Evolutionary conservation across 2,113 vertebrate species (phyloP).

Genomic region (Protobothrops mucrosquamatus): DNA sequence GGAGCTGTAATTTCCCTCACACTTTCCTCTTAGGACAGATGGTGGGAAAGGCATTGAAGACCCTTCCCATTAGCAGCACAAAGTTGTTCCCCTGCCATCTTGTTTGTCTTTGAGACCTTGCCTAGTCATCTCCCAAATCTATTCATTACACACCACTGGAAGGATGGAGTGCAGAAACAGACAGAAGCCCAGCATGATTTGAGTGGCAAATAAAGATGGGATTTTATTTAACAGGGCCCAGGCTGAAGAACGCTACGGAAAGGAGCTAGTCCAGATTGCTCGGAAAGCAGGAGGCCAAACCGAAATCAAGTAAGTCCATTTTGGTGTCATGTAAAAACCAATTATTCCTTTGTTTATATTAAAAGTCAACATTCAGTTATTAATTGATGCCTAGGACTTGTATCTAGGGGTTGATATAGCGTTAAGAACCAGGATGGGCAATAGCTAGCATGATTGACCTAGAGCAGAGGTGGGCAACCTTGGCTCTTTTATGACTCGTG

Average conservation of each 20-base stretch:
- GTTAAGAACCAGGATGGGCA: background rate
- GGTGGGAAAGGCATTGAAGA: background rate
- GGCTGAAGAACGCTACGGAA: conserved; percentile 92
- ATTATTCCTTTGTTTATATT: background rate
- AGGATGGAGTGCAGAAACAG: background rate
- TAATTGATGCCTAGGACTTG: background rate
- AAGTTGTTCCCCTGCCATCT: background rate
- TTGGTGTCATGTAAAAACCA: background rate
- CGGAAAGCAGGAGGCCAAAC: conserved; percentile 85
- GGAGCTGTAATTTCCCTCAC: background rate
- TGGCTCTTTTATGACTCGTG: too few species aligned
- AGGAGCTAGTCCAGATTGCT: conserved; percentile 86
- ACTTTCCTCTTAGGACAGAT: background rate
- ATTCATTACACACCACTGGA: background rate
- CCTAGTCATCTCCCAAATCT: background rate
- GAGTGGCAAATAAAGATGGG: background rate
- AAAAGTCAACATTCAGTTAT: background rate
- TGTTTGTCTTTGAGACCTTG: background rate
- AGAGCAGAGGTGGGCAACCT: background rate
- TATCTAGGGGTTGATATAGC: too few species aligned
- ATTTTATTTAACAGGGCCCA: conserved; percentile 74
- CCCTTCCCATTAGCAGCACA: background rate
- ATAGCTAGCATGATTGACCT: background rate
- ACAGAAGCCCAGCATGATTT: too few species aligned
- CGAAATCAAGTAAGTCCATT: conserved; percentile 83